phyloP scores from a whole-genome alignment of 2,888 invertebrate genomes.

The Calliopum simillimum region DNA sequence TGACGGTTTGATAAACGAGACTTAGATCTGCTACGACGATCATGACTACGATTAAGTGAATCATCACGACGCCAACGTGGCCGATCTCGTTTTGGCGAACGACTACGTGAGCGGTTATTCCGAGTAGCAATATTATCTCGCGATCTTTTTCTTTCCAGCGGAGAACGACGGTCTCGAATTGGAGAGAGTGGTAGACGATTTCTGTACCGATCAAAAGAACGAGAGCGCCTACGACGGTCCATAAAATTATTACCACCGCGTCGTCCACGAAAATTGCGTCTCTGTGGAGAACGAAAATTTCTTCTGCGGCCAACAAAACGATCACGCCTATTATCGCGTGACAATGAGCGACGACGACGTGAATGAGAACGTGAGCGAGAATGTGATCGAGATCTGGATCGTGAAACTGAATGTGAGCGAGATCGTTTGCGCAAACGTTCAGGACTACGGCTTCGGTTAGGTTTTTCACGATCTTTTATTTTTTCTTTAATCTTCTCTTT shows the following conservation, averaged over 20 bases:
- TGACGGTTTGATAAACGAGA: conserved; percentile 44
- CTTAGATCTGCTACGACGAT: conserved; percentile 47
- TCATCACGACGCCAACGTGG: conserved; percentile 45
- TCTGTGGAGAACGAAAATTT: conserved; percentile 56
- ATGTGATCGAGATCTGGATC: conserved; percentile 51
- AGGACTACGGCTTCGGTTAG: conserved; percentile 42
- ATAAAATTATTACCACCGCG: conserved; percentile 58
- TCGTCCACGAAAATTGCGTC: conserved; percentile 52
- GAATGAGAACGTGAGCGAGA: conserved; percentile 50
- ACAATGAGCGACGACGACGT: conserved; percentile 53
- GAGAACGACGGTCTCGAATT: conserved; percentile 54
- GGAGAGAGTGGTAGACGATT: conserved; percentile 62
- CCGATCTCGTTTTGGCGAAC: conserved; percentile 33
- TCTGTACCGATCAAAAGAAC: conserved; percentile 59
- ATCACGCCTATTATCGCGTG: conserved; percentile 54
- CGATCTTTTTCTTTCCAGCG: conserved; percentile 54
- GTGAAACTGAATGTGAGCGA: conserved; percentile 44
- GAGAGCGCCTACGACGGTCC: conserved; percentile 58
- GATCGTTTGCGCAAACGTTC: conserved; percentile 41
- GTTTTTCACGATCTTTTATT: conserved; percentile 45
- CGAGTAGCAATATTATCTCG: conserved; percentile 39
- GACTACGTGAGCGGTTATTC: conserved; percentile 45
- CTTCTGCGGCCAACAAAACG: conserved; percentile 53
- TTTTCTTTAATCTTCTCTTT: conserved; percentile 68
- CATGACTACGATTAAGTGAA: conserved; percentile 50